Evolutionary conservation across 2,888 invertebrate genomes (phyloP), one percentile per base, ranked within the genome.

Genomic region (Leptinotarsa haldemani): DNA sequence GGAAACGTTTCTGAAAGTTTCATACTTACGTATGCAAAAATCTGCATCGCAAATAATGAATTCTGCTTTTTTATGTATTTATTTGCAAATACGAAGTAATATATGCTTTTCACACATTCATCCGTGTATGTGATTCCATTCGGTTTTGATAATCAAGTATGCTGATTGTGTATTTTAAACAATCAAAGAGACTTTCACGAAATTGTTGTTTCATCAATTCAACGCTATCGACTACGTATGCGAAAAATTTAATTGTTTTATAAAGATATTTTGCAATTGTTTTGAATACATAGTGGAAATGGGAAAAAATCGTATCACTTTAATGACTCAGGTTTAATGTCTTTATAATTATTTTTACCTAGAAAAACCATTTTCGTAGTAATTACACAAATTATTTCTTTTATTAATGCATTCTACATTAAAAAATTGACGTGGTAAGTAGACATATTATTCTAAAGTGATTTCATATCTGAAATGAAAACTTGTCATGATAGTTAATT

Each of bases 91-190:
- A 68, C 68, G 12, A 52, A 56, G 56, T 68, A 68, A 75, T 75
- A 70, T 72, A 75, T 73, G 68, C 73, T 73, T 69, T 77, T 74
- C 74, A 69, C 77, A 72, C 69, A 71, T 74, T 77, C 73, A 71
- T 74, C 69, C 69, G 69, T 70, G 77, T 73, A 77, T 77, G 77
- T 74, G 77, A 77, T 74, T 73, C 73, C 70, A 77, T 77, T 77
- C 73, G 69, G 69, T 73, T 74, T 74, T 76, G 71, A 74, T 78
- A 73, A 77, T 77, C 78, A 76, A 74, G 78, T 78, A 78, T 78
- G 78, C 78, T 73, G 78, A 78, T 78, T 78, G 78, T 76, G 78
- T 78, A 69, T 69, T 76, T 73, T 65, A 76, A 76, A 78, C 74
- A 76, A 76, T 75, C 68, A 70, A 74, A 74, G 74, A 63, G 76